These are phyloP conservation scores for Calcarius lapponicus DNA, from an alignment of 2,797 vertebrate species.

Conservation along the genomic window DNA sequence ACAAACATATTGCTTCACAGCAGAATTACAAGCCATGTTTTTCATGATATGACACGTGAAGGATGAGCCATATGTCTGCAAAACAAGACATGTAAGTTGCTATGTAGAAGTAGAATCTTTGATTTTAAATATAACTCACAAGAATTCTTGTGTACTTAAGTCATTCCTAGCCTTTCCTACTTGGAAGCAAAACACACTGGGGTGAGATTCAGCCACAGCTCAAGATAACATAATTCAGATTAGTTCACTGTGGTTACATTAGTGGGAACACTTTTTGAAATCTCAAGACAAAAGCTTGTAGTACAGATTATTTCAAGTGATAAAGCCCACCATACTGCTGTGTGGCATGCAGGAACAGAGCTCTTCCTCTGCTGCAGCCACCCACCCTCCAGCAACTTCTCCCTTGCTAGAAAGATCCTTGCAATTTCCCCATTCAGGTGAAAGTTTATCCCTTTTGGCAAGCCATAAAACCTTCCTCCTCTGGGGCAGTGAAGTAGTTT, in stretches of 20 bases:
- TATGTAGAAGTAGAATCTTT: not conserved
- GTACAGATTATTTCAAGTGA: not conserved
- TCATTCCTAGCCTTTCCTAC: not conserved
- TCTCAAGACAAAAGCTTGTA: not conserved
- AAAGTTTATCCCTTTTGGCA: not conserved
- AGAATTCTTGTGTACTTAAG: not conserved
- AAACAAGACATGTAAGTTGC: not conserved
- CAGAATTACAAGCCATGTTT: not conserved
- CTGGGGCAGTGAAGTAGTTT: not conserved
- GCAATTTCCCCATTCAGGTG: not conserved
- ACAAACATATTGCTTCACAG: not conserved
- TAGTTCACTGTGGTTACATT: not conserved
- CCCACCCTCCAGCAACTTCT: not conserved
- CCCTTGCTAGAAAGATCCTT: not conserved
- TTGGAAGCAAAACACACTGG: not conserved
- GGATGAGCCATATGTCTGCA: not conserved
- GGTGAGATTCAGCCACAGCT: not conserved
- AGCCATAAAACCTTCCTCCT: not conserved
- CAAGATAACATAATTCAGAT: not conserved
- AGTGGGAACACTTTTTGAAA: not conserved
- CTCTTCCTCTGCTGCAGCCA: not conserved
- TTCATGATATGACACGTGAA: not conserved
- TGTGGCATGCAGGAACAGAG: rapidly evolving
- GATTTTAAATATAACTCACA: not conserved
- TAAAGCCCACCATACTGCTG: not conserved